Conservation (phyloP, 1,140 invertebrate species). For the Neodiprion fabricii region DNA sequence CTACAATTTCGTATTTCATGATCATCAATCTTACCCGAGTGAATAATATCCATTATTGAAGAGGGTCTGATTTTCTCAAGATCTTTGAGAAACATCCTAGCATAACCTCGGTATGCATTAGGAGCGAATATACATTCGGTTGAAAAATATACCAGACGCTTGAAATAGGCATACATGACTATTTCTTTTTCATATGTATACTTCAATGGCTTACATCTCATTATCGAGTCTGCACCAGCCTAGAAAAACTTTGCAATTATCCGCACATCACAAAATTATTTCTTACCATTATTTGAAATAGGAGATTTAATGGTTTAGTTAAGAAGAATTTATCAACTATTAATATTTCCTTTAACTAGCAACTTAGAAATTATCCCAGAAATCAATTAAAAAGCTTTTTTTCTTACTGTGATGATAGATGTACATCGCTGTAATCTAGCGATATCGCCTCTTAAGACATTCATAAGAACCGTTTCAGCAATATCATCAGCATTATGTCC, state of each 20-base stretch:
- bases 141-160: conserved; percentile 97
- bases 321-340: conserved; percentile 10
- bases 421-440: conserved; percentile 92
- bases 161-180: conserved; percentile 99
- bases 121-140: conserved; percentile 99
- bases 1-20: conserved; percentile 12
- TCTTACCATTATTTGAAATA: neutral
- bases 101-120: conserved; percentile 96
- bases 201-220: conserved; percentile 96
- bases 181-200: conserved; percentile 99
- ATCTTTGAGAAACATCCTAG: conserved; percentile 92
- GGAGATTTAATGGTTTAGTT: no score
- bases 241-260: conserved; percentile 55
- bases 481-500: conserved; percentile 99
- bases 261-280: conserved; percentile 16
- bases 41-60: conserved; percentile 97
- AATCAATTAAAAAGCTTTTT: neutral
- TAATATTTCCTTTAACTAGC: conserved; percentile 14
- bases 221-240: conserved; percentile 85
- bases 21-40: conserved; percentile 74
- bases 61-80: conserved; percentile 92
- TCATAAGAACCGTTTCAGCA: conserved; percentile 98
- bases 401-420: conserved; percentile 81
- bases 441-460: conserved; percentile 95
- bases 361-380: no score